Conservation (phyloP, 2,888 invertebrate species). For the Gymnoscelis rufifasciata region DNA sequence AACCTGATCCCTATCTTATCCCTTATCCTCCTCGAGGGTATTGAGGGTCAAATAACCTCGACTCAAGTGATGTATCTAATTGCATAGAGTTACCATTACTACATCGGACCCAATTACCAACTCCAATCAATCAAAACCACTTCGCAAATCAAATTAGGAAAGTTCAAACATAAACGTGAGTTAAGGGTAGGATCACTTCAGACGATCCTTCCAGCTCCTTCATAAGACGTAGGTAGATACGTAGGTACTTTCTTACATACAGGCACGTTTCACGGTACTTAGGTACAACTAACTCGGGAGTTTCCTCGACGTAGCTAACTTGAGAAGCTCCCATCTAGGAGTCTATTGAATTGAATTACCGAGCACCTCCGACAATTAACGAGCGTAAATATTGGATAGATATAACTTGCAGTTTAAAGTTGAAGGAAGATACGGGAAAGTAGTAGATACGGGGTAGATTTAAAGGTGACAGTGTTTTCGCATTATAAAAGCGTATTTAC, state of each 20-base stretch:
- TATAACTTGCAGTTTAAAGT: constrained; percentile 29
- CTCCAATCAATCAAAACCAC: neutral
- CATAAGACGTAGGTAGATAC: neutral
- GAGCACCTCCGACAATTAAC: constrained; percentile 48
- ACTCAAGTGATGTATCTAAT: too few relatives aligned
- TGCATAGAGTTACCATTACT: too few relatives aligned
- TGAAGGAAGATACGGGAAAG: too few relatives aligned
- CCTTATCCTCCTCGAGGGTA: too few relatives aligned
- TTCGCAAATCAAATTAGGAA: neutral
- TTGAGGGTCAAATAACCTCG: too few relatives aligned
- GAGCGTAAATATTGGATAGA: constrained; percentile 50
- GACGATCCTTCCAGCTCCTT: neutral
- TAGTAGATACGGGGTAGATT: too few relatives aligned
- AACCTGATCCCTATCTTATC: too few relatives aligned
- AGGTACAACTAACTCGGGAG: neutral
- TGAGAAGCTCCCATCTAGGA: constrained; percentile 6
- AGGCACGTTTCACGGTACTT: constrained; percentile 1
- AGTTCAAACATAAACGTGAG: neutral
- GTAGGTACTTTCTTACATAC: too few relatives aligned
- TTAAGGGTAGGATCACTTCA: neutral
- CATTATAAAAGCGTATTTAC: too few relatives aligned
- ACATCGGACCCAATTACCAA: too few relatives aligned
- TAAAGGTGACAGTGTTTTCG: too few relatives aligned
- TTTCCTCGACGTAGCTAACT: constrained; percentile 2
- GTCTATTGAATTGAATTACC: constrained; percentile 24